Evolutionary conservation across 2,113 vertebrate genomes (phyloP).

Genomic region (Elaphurus davidianus): DNA sequence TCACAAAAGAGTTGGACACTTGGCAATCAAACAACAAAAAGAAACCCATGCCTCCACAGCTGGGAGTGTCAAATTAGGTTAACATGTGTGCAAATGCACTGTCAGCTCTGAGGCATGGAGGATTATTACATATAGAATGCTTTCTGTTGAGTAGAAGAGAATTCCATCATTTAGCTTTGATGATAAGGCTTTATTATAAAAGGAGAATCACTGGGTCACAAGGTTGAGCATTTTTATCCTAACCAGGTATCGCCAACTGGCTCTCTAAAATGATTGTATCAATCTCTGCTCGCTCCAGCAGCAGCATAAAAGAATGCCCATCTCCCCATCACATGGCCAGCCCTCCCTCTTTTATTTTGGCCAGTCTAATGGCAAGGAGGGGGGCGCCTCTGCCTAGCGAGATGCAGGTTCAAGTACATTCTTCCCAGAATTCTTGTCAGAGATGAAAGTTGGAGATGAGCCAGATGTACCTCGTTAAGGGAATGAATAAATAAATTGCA

Average conservation of each 20-base stretch:
- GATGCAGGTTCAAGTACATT: not conserved
- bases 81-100: not conserved
- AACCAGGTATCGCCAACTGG: slow-evolving; percentile 2
- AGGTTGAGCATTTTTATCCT: not conserved
- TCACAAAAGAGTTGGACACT: not conserved
- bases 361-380: not conserved
- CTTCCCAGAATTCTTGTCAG: not conserved
- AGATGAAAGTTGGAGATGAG: slow-evolving; percentile 12
- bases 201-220: not conserved
- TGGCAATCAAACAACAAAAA: not conserved
- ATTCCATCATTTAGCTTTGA: slow-evolving; percentile 6
- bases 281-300: not conserved
- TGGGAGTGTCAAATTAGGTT: not conserved
- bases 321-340: not conserved
- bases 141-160: not conserved
- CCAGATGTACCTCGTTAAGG: slow-evolving; percentile 37
- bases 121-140: not conserved
- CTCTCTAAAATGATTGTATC: not conserved
- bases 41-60: not conserved
- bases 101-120: not conserved
- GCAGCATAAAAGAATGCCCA: not conserved
- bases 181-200: not conserved
- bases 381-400: not conserved
- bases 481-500: not conserved
- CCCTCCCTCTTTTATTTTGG: not conserved